Evolutionary conservation across 1,140 invertebrate species (phyloP), one percentile per base, ranked within the genome.

Genomic region (Cyphomyrmex costatus): DNA sequence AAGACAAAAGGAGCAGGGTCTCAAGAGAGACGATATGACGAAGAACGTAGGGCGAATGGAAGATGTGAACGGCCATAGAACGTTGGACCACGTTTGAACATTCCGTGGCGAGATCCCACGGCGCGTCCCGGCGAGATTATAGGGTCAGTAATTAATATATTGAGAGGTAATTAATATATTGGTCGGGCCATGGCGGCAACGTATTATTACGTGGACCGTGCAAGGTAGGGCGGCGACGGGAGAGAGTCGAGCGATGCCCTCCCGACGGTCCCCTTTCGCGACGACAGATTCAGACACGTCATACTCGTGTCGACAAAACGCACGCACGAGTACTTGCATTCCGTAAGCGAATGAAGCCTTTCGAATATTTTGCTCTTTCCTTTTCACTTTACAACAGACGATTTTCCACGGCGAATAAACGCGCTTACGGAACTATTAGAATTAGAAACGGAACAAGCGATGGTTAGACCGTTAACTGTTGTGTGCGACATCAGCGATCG

Each of bases 81-180:
- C 65, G 71, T 49, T 24, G 46, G 33, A 63, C 10, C 86, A 53
- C 36, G 68, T 49, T 78, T 77, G 65, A 82, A 84, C 60, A 24
- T 42, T 63, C 27, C 73, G 71, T n/a, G 71, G 51, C 82, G 77
- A 71, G 76, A 74, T 89, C 70, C 74, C 79, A 90, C 80, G 90
- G 87, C 87, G 80, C 79, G 65, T 63, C 73, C 30, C 77, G 76
- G 46, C 80, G 65, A 91, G 91, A 94, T 94, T 94, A 94, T 90
- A 93, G 93, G 92, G 92, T 89, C 78, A 68, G 87, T 94, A 94
- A 94, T 94, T 94, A 94, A 93, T 94, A 93, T 94, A 94, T 93
- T 92, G 92, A 92, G 90, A 91, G 91, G 92, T 94, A 94, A 94
- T 94, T 94, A 94, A 94, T 94, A 94, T 93, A 93, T 93, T 92